Conservation (phyloP, 2,113 vertebrate genomes). For the Oreochromis tanganicae region DNA sequence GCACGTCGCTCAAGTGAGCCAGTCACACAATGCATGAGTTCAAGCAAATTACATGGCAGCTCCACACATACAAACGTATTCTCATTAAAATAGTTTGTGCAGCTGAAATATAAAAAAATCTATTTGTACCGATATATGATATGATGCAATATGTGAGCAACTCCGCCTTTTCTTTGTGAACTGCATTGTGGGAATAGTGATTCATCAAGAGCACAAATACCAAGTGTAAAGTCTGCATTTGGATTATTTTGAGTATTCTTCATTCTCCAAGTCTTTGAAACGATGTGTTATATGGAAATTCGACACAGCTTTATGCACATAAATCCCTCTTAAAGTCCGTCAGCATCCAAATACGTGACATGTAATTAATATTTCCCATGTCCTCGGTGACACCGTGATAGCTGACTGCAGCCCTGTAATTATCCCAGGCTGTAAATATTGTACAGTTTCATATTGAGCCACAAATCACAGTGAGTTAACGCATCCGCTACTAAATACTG, state of each 20-base stretch:
- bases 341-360: constrained; percentile 24
- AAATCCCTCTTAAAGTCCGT: not conserved
- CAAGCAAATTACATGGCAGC: not conserved
- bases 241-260: not conserved
- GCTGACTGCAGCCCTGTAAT: constrained; percentile 41
- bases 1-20: not conserved
- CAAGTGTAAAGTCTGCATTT: not conserved
- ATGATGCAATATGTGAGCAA: constrained; percentile 16
- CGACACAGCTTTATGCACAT: not conserved
- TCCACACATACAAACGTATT: not conserved
- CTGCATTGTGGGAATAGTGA: not conserved
- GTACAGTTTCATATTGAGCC: constrained; percentile 35
- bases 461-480: constrained; percentile 30
- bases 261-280: not conserved
- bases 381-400: constrained; percentile 12
- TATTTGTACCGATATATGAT: not conserved
- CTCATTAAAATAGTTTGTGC: not conserved
- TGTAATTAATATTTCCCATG: constrained; percentile 31
- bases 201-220: not conserved
- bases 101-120: not conserved
- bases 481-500: constrained; percentile 25
- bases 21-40: not conserved
- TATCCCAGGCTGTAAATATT: constrained; percentile 57
- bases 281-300: not conserved
- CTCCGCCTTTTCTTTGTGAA: not conserved